Base-by-base conservation (phyloP, 1,140 invertebrate species). In the Caenorhabditis latens region DNA sequence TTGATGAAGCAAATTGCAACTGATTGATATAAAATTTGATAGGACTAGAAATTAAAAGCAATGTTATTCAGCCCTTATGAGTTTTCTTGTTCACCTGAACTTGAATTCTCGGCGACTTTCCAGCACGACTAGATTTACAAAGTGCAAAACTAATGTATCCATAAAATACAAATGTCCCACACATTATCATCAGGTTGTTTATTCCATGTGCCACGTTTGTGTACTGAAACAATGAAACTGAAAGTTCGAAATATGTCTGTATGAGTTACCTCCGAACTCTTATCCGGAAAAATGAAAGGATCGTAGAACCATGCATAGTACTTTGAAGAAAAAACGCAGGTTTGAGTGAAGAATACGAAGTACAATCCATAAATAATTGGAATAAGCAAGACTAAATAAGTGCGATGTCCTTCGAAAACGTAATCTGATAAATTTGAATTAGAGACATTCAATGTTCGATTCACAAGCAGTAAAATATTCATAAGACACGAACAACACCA, bases 231-330 rank as follows among this genome's bases (percentile, higher is more conserved):
- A 32, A 43, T 58, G 7, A 48, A 24, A n/a, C 3, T 48, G n/a
- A 16, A 9, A 0, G 0, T n/a, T 19, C 46, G 21, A 16, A n/a
- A 21, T 46, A 63, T 13, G 50, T 40, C 13, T 19, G 5, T 46
- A 24, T 9, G 21, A 19, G 4, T 16, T 13, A 65, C 43, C 63
- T 63, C 40, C 16, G 40, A 32, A 63, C 40, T 57, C 8, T 11
- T 9, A n/a, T 65, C 24, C 32, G 57, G 53, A 48, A 32, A 63
- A 63, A 84, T 58, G n/a, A 84, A 63, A 1, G 83, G 83, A n/a
- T 84, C 83, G 16, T 63, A 84, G 83, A 84, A 84, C 83, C 83
- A 84, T 3, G 83, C 83, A 42, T 57, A 84, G 14, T 58, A 58
- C 40, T 42, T 43, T 0, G 83, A 84, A 16, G 83, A 84, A 65